phyloP scores from a whole-genome alignment of 2,113 vertebrate genomes.

The Melospiza georgiana region DNA sequence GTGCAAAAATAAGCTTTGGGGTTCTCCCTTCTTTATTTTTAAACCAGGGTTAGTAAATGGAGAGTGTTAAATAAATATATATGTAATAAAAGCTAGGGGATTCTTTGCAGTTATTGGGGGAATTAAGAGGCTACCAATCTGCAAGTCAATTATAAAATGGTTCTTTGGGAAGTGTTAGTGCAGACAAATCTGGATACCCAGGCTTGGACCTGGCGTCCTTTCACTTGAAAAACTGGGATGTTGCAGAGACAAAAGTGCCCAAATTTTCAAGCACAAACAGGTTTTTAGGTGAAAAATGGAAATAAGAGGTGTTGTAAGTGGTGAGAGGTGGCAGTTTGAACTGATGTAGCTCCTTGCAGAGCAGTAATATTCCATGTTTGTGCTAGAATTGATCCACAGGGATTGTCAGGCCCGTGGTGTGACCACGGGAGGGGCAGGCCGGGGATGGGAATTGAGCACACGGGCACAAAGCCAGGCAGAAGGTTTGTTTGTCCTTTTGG shows the following conservation, averaged over 20 bases:
- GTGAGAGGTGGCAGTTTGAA: conserved; percentile 25
- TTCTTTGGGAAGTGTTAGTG: conserved; percentile 23
- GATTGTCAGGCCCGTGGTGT: not conserved
- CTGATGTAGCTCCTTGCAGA: conserved; percentile 6
- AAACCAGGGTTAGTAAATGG: conserved; percentile 54
- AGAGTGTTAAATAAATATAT: not conserved
- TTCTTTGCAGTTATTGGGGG: conserved; percentile 25
- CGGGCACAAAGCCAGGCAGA: not conserved
- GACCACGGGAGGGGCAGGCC: not conserved
- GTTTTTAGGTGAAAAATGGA: conserved; percentile 30
- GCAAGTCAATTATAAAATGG: not conserved
- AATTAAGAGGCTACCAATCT: conserved; percentile 49
- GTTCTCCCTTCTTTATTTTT: not conserved
- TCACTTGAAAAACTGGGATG: not conserved
- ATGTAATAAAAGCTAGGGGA: not conserved
- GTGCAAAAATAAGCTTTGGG: not conserved
- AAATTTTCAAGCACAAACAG: conserved; percentile 28
- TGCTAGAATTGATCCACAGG: not conserved
- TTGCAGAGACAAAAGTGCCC: not conserved
- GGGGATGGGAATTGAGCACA: not conserved
- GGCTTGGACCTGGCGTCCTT: not conserved
- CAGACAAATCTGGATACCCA: conserved; percentile 2
- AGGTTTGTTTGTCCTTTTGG: not conserved
- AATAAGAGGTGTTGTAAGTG: conserved; percentile 4
- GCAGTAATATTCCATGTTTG: not conserved